Base-by-base conservation (phyloP, 2,888 invertebrate species). In the Synergus laeviventris region DNA sequence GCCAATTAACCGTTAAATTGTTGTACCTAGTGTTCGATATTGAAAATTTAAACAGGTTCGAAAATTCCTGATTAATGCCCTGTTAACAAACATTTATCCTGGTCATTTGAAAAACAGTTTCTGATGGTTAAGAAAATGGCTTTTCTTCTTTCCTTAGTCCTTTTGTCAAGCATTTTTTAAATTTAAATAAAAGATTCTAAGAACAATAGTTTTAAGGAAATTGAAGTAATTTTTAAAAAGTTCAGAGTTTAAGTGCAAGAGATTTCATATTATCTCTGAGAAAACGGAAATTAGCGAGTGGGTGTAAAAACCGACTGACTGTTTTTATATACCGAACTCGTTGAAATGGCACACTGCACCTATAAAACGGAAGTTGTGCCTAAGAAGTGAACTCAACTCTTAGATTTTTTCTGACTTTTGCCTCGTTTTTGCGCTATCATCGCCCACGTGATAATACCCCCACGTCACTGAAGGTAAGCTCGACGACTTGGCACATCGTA, bases 401-500 rank as follows among this genome's bases (percentile, higher is more conserved):
- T 11, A 24, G 16, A 64, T 49, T 64, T 62, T 73, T 42, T 42
- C 21, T 16, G 11, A 31, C n/a, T 42, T 42, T 42, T 36, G 21
- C 42, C 21, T 18, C 8, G 14, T 21, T 59, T 60, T 62, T 21
- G 31, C 49, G 18, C 39, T 61, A 60, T 38, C 49, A 64, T 14
- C 70, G n/a, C 76, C 70, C 70, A 56, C 76, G 38, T 42, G 38
- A 76, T 74, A 74, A 60, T 42, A 16, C 36, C 16, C 36, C 36
- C 14, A 18, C 74, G 60, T 59, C 74, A 74, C 42, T 59, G 59
- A 24, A 59, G n/a, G 59, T 38, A 39, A 24, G 38, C 60, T 60
- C 60, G 70, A 49, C 70, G 70, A 70, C 70, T 49, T 70, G 49
- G 70, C 70, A 70, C 70, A 70, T 70, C 70, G 70, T 70, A 70